Conservation (phyloP, 2,113 vertebrate species). For the Hepsetus odoe region DNA sequence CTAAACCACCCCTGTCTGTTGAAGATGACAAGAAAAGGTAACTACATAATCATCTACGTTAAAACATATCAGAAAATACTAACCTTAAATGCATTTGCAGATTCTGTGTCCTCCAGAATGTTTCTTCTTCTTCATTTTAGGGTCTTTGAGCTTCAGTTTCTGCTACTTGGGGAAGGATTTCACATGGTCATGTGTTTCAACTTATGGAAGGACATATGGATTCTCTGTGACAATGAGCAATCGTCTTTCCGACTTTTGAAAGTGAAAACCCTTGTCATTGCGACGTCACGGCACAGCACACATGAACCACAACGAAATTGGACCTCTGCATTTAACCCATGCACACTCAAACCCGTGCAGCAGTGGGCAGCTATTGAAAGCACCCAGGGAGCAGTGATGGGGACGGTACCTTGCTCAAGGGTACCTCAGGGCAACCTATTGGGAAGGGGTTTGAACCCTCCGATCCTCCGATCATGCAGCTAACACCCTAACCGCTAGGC, state of each 20-base stretch:
- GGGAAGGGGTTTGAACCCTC: too few relatives aligned
- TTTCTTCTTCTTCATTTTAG: constrained; percentile 10
- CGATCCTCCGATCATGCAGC: too few relatives aligned
- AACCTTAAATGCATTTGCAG: neutral
- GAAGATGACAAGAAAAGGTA: neutral
- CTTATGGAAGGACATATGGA: neutral
- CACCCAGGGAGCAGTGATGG: too few relatives aligned
- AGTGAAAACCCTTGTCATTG: too few relatives aligned
- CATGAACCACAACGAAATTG: too few relatives aligned
- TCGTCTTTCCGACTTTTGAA: neutral
- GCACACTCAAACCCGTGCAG: too few relatives aligned
- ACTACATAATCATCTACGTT: neutral
- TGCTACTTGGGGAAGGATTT: neutral
- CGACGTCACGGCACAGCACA: too few relatives aligned
- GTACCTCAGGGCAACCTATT: too few relatives aligned
- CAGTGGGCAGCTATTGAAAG: too few relatives aligned
- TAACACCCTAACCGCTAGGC: too few relatives aligned
- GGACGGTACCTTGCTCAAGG: too few relatives aligned
- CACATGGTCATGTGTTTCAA: constrained; percentile 30
- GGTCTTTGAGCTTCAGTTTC: constrained; percentile 5
- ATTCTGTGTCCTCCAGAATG: neutral
- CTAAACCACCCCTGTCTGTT: neutral
- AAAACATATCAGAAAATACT: neutral
- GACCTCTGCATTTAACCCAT: too few relatives aligned
- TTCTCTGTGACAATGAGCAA: neutral